phyloP scores from a whole-genome alignment of 2,797 vertebrate genomes.

The Pseudotriccus pelzelni region DNA sequence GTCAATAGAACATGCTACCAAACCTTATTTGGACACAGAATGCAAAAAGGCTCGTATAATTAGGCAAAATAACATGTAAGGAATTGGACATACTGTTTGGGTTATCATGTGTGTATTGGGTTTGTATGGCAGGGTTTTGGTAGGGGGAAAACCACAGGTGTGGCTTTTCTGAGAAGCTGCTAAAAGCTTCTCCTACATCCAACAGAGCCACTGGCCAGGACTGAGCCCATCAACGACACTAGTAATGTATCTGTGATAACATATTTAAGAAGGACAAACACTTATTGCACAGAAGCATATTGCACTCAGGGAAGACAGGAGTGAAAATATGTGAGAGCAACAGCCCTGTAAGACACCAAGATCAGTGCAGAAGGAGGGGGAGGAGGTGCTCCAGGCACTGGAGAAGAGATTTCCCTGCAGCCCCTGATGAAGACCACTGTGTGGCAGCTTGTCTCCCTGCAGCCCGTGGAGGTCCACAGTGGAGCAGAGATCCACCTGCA shows the following conservation, averaged over 20 bases:
- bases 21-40: not conserved
- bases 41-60: not conserved
- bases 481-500: not conserved
- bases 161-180: not conserved
- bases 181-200: not conserved
- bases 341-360: not conserved
- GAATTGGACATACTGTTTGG: not conserved
- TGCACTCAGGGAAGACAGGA: not conserved
- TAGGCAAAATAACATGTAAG: not conserved
- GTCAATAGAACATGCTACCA: not conserved
- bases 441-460: not conserved
- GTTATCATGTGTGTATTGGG: not conserved
- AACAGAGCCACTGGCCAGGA: not conserved
- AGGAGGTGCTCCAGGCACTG: not conserved
- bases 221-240: not conserved
- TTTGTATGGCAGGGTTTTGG: not conserved
- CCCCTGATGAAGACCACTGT: not conserved
- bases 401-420: not conserved
- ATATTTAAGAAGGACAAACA: not conserved
- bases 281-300: not conserved
- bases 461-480: rapidly evolving
- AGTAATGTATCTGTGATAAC: no score
- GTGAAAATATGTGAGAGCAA: not conserved
- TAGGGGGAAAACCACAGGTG: no score
- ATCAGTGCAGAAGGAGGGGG: not conserved